Conservation (phyloP, 2,888 invertebrate genomes). For the Orthosia incerta region DNA sequence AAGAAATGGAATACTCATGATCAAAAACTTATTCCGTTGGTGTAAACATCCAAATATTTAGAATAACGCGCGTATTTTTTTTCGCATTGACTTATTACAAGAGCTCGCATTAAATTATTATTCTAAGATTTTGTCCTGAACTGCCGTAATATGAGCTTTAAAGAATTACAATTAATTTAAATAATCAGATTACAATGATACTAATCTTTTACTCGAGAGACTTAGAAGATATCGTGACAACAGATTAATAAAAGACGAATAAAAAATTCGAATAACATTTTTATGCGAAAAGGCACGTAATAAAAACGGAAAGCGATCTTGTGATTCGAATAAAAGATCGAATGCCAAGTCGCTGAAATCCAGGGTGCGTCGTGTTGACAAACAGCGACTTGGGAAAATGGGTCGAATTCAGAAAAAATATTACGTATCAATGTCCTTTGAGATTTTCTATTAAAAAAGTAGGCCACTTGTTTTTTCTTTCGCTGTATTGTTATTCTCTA, state of each 20-base stretch:
- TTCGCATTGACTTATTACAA: too few species aligned
- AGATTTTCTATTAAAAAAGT: slow-evolving; percentile 10
- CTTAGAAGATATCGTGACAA: too few species aligned
- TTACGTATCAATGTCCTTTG: not conserved
- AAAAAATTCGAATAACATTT: slow-evolving; percentile 19
- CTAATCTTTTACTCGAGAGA: not conserved
- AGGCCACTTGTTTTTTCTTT: not conserved
- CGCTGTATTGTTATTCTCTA: not conserved
- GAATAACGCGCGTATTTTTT: not conserved
- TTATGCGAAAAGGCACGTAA: slow-evolving; percentile 31
- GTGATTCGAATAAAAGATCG: slow-evolving; percentile 49
- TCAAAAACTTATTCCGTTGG: not conserved
- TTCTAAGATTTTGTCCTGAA: accelerated
- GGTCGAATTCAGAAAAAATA: slow-evolving; percentile 7
- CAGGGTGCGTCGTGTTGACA: slow-evolving; percentile 41
- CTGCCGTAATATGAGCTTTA: not conserved
- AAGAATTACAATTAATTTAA: not conserved
- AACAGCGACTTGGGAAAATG: slow-evolving; percentile 36
- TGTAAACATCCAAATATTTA: not conserved
- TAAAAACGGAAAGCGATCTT: slow-evolving; percentile 33
- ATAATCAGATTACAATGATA: not conserved
- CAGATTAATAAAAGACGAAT: not conserved
- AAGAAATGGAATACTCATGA: not conserved
- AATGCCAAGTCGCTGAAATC: slow-evolving; percentile 24
- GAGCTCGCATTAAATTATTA: too few species aligned